Conservation (phyloP, 1,140 invertebrate species). For the Pachypeltis micranthus region DNA sequence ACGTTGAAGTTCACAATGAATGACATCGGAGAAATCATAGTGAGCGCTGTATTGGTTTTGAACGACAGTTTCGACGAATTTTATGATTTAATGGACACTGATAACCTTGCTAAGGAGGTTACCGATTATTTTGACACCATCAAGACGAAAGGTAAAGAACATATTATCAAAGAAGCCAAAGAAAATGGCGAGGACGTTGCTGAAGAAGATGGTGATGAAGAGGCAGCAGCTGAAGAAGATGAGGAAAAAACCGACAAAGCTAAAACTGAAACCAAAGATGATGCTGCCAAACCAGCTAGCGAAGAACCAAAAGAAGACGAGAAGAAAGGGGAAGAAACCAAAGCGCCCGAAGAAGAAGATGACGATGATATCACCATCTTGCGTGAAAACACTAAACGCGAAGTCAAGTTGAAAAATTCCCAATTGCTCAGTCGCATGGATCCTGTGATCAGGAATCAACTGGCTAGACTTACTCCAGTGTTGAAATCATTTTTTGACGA, state of each 20-base stretch:
- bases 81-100: not conserved
- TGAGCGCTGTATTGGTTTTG: not conserved
- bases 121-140: not conserved
- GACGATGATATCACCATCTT: not conserved
- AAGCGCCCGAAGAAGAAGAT: too few relatives aligned
- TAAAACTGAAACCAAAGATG: not conserved
- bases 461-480: not conserved
- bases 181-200: not conserved
- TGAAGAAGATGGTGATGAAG: not conserved
- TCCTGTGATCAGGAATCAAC: not conserved
- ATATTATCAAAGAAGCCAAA: not conserved
- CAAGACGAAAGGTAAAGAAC: not conserved
- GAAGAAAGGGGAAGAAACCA: too few relatives aligned
- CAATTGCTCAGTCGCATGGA: not conserved
- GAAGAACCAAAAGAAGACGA: not conserved
- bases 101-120: not conserved
- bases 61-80: not conserved
- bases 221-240: not conserved
- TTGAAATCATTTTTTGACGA: not conserved
- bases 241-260: not conserved
- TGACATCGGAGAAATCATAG: not conserved
- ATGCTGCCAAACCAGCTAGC: not conserved
- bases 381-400: not conserved
- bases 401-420: not conserved
- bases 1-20: not conserved